Evolutionary conservation across 2,113 vertebrate species (phyloP).

Genomic region (Camelus bactrianus): DNA sequence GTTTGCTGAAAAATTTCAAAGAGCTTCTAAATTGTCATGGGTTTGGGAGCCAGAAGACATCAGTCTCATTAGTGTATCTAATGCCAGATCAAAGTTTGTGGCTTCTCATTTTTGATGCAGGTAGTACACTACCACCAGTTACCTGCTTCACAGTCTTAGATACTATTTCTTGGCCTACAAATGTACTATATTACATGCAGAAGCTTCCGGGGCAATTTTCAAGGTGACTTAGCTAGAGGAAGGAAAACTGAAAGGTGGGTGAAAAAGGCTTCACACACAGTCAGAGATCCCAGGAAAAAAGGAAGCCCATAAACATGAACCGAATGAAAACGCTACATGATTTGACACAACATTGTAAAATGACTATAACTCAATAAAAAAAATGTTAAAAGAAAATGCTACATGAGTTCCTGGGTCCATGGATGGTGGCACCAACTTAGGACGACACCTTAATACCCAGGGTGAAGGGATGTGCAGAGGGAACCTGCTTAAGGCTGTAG

Average conservation of each 20-base stretch:
- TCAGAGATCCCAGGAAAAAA: not conserved
- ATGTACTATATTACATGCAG: not conserved
- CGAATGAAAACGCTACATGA: not conserved
- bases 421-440: not conserved
- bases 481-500: not conserved
- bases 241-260: not conserved
- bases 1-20: conserved; percentile 25
- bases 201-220: conserved; percentile 22
- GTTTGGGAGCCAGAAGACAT: not conserved
- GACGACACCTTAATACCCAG: not conserved
- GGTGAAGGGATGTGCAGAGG: not conserved
- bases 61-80: not conserved
- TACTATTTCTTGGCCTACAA: conserved; percentile 44
- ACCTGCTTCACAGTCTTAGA: not conserved
- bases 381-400: too few relatives aligned
- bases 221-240: not conserved
- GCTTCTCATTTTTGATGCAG: not conserved
- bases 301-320: not conserved
- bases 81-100: not conserved
- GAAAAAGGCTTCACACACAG: not conserved
- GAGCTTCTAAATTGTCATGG: conserved; percentile 10
- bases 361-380: too few relatives aligned
- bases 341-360: too few relatives aligned
- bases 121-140: not conserved
- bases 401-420: not conserved